Evolutionary conservation across 2,888 invertebrate species (phyloP), one percentile per base, ranked within the genome.

Genomic region (Apodemia hepburni): DNA sequence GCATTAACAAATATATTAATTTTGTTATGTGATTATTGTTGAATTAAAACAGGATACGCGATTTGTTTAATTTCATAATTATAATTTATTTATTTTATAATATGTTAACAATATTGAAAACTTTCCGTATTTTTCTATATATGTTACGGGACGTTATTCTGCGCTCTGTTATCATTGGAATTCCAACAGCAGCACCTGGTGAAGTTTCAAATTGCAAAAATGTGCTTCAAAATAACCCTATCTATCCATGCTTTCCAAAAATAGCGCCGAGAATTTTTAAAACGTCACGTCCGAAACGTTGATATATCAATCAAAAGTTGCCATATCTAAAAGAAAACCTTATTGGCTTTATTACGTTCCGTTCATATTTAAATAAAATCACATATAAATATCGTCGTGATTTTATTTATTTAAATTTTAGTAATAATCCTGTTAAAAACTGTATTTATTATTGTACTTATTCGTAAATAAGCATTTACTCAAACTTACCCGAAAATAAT

Each of bases 201-300:
- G 78, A 78, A 84, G 89, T 89, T 88, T 90, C 87, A 81, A 81
- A 84, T 89, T 88, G 88, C 88, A 88, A 85, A 85, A 87, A 86
- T 80, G 83, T 83, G 84, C 78, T 83, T 82, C 78, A 84, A 90
- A 90, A 90, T 91, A 90, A 82, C 78, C 80, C 76, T 78, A 76
- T 73, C 75, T 76, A 77, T 76, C 76, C 79, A 79, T 79, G 78
- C 65, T 69, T 80, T 84, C 90, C 89, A 89, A 89, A 91, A 90
- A 91, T 91, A 91, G 90, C 85, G 88, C 89, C 80, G 73, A 71
- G 72, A 76, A 73, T 76, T 74, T 71, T 70, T 72, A 66, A 65
- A 73, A 81, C 86, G 85, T 85, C 82, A 87, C 72, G 71, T 89
- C 90, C 87, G 75, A 68, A 70, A 68, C 59, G 51, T 63, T 60